These are phyloP conservation scores for Notocelia uddmanniana DNA, from an alignment of 2,888 invertebrate species.

Conservation along the genomic window DNA sequence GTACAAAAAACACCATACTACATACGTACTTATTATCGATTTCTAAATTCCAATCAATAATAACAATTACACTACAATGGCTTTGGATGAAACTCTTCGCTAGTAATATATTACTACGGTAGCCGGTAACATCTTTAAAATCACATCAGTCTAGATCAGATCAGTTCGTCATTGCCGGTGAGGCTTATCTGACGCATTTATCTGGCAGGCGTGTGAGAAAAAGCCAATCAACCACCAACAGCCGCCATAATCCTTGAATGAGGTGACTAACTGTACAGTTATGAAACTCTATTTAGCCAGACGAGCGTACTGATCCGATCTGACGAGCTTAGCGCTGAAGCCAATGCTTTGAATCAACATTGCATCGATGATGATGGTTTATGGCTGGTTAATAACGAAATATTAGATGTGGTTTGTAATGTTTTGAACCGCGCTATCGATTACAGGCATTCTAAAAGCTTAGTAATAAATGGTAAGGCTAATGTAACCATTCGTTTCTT, in stretches of 20 bases:
- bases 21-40: neutral
- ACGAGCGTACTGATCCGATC: conserved; percentile 53
- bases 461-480: conserved; percentile 31
- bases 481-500: conserved; percentile 35
- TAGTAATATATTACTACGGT: conserved; percentile 35
- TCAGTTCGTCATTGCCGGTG: conserved; percentile 54
- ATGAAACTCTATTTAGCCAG: conserved; percentile 60
- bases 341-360: conserved; percentile 46
- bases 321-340: conserved; percentile 47
- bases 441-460: conserved; percentile 24
- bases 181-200: conserved; percentile 63
- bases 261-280: conserved; percentile 64
- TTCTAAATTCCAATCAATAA: neutral
- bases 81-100: neutral
- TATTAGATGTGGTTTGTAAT: conserved; percentile 42
- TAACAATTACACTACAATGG: neutral
- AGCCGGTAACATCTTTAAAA: conserved; percentile 45
- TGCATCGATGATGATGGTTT: conserved; percentile 46
- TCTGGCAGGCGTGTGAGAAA: conserved; percentile 68
- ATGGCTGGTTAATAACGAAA: conserved; percentile 45
- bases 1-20: neutral
- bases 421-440: conserved; percentile 36
- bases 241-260: conserved; percentile 67
- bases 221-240: conserved; percentile 55
- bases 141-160: conserved; percentile 47